Conservation (phyloP, 2,888 invertebrate species). For the Agrotis puta region DNA sequence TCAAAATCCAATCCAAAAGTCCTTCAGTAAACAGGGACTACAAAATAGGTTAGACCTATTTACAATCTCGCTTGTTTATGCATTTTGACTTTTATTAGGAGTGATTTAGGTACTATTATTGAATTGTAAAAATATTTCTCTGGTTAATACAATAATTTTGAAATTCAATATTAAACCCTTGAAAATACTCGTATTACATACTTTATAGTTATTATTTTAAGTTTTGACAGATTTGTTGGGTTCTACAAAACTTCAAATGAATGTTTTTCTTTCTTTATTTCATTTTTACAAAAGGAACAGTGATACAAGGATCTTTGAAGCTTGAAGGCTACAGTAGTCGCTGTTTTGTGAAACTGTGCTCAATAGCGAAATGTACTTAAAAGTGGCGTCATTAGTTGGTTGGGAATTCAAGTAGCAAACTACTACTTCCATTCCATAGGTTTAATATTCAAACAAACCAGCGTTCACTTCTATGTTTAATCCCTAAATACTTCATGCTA, state of each 20-base stretch:
- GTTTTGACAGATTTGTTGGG: too few species aligned
- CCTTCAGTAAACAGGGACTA: background rate
- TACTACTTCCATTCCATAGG: background rate
- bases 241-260: too few species aligned
- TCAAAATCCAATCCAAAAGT: slow-evolving; percentile 25
- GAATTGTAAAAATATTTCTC: background rate
- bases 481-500: background rate
- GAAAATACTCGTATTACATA: too few species aligned
- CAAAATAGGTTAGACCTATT: background rate
- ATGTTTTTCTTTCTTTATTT: too few species aligned
- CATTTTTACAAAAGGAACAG: too few species aligned
- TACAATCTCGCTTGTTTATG: background rate
- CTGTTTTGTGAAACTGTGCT: too few species aligned
- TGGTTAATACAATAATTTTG: background rate
- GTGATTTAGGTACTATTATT: background rate
- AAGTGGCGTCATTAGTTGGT: too few species aligned
- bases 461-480: background rate
- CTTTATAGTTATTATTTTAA: too few species aligned
- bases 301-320: too few species aligned
- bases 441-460: background rate
- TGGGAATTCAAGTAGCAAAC: background rate
- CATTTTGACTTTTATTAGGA: background rate
- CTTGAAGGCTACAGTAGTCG: too few species aligned
- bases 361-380: too few species aligned
- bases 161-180: too few species aligned